phyloP scores from a whole-genome alignment of 2,888 invertebrate species.

The Gnatocerus cornutus region DNA sequence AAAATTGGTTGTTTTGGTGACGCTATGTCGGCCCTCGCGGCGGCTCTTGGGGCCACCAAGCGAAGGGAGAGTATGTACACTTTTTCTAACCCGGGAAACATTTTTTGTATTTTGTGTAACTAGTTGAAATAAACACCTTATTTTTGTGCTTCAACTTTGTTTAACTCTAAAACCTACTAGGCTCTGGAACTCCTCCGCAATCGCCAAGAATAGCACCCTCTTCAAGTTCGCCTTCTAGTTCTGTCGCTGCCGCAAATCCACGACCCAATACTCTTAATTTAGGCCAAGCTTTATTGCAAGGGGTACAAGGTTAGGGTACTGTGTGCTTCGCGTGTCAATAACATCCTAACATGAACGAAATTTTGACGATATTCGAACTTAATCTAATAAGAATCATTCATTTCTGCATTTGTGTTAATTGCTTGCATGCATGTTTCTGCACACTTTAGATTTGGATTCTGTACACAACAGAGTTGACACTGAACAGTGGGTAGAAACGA shows the following conservation, averaged over 20 bases:
- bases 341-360: neutral
- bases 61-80: slow-evolving; percentile 65
- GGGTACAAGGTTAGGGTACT: slow-evolving; percentile 71
- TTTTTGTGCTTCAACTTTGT: slow-evolving; percentile 40
- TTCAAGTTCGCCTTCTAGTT: slow-evolving; percentile 66
- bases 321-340: slow-evolving; percentile 44
- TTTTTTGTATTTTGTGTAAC: slow-evolving; percentile 8
- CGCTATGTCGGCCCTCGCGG: slow-evolving; percentile 68
- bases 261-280: slow-evolving; percentile 66
- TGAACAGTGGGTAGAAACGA: slow-evolving; percentile 67
- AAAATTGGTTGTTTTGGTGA: slow-evolving; percentile 69
- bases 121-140: slow-evolving; percentile 11
- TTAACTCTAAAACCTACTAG: slow-evolving; percentile 58
- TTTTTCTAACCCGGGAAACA: neutral
- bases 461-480: slow-evolving; percentile 56
- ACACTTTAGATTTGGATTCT: slow-evolving; percentile 60
- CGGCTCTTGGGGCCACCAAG: slow-evolving; percentile 65
- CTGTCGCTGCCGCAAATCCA: slow-evolving; percentile 62
- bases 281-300: slow-evolving; percentile 71
- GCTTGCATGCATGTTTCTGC: slow-evolving; percentile 46
- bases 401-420: slow-evolving; percentile 42
- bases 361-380: neutral
- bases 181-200: slow-evolving; percentile 69
- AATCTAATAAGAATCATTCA: neutral
- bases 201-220: slow-evolving; percentile 67